These are phyloP conservation scores for Euwallacea similis DNA, from an alignment of 1,140 invertebrate genomes.

Conservation along the genomic window DNA sequence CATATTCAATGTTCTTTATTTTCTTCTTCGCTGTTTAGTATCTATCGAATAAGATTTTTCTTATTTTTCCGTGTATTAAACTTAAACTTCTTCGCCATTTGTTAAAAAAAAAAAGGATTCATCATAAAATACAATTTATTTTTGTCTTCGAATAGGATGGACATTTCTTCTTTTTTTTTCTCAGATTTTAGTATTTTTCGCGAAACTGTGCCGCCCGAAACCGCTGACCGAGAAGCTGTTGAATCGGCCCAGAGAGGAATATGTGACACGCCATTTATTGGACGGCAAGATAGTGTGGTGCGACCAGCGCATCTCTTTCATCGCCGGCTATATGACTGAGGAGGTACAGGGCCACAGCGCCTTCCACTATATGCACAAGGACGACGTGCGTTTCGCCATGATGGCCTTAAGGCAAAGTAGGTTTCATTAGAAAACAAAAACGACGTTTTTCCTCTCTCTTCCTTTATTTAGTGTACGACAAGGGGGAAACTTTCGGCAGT, in stretches of 20 bases:
- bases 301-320: constrained; percentile 81
- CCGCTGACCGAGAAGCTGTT: constrained; percentile 69
- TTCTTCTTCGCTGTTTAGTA: no score
- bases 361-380: constrained; percentile 83
- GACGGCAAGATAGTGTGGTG: constrained; percentile 83
- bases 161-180: constrained; percentile 58
- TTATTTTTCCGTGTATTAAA: no score
- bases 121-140: no score
- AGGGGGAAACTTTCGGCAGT: constrained; percentile 69
- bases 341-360: constrained; percentile 80
- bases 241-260: constrained; percentile 79
- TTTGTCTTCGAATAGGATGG: no score
- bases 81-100: no score
- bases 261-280: constrained; percentile 79
- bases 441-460: neutral
- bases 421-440: constrained; percentile 41
- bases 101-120: no score
- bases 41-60: no score
- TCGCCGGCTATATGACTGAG: constrained; percentile 81
- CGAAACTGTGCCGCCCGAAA: constrained; percentile 59
- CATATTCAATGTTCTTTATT: no score
- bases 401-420: constrained; percentile 83
- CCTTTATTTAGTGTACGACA: constrained; percentile 74
- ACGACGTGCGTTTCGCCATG: constrained; percentile 81
- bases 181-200: constrained; percentile 51